Percentiles rank a stretch among this genome's conserved stretches.
phyloP scores from a whole-genome alignment of 2,888 invertebrate species.

The Geophilus truncorum region DNA sequence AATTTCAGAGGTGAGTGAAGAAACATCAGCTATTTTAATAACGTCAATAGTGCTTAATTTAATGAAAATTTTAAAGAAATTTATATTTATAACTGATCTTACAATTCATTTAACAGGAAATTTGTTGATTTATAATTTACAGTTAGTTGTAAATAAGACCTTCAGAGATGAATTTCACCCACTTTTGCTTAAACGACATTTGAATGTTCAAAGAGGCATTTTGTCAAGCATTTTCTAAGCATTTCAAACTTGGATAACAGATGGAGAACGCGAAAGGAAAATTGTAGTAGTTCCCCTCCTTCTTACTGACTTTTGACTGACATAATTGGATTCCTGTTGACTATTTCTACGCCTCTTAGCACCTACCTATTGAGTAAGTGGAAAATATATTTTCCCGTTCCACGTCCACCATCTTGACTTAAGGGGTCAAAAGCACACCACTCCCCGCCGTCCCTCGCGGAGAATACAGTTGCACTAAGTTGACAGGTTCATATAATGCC shows the following conservation, averaged over 20 bases:
- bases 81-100: no score
- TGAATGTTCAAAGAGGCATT: neutral
- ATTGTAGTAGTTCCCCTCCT: neutral
- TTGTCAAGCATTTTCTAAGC: neutral
- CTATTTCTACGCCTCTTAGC: slow-evolving; percentile 32
- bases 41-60: no score
- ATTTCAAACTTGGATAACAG: neutral
- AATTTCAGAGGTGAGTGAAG: no score
- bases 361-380: slow-evolving; percentile 10
- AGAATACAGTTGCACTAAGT: slow-evolving; percentile 24
- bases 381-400: slow-evolving; percentile 9
- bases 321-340: slow-evolving; percentile 33
- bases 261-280: neutral
- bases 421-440: neutral
- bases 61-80: no score
- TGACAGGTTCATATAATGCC: slow-evolving; percentile 27
- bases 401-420: neutral
- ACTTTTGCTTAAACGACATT: no score
- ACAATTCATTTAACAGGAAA: no score
- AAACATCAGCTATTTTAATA: no score
- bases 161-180: no score
- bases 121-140: no score
- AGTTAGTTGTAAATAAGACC: no score
- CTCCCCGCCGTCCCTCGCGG: neutral
- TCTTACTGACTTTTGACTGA: slow-evolving; percentile 28